A percentile compares a stretch with the other conserved stretches of the same genome.
Evolutionary conservation across 2,113 vertebrate genomes (phyloP).

Genomic region (Nicator chloris): DNA sequence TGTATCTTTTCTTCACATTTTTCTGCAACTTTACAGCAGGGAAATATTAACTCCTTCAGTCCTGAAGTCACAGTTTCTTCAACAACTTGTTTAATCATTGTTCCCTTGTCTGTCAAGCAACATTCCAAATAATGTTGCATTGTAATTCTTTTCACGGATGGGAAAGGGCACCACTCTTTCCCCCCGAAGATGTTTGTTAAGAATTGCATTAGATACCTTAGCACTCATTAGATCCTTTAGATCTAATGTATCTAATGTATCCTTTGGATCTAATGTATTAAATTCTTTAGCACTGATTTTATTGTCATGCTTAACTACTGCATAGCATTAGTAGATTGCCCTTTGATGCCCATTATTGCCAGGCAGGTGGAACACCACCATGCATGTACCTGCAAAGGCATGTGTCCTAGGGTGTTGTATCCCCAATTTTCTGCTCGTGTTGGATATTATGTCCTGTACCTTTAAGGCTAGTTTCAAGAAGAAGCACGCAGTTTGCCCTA

Average conservation of each 20-base stretch:
- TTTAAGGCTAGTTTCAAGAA: too few relatives aligned
- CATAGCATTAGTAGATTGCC: neutral
- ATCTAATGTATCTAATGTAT: neutral
- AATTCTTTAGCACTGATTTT: neutral
- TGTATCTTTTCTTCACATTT: neutral
- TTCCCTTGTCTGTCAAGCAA: neutral
- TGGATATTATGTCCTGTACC: too few relatives aligned
- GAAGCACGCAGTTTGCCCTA: too few relatives aligned
- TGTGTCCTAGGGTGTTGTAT: too few relatives aligned
- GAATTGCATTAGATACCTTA: neutral
- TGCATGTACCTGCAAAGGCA: neutral
- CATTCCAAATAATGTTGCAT: neutral
- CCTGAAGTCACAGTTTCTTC: neutral
- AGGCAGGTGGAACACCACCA: neutral
- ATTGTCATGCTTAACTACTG: neutral
- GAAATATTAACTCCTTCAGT: neutral
- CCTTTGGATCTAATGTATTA: neutral
- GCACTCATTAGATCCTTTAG: neutral
- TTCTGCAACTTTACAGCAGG: neutral
- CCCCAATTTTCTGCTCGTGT: too few relatives aligned
- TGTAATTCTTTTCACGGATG: neutral
- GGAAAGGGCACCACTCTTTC: neutral
- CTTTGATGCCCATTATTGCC: neutral
- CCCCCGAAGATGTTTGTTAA: neutral
- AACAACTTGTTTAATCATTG: neutral